Percentiles rank a stretch among this genome's conserved stretches.
These are phyloP conservation scores for Volucella bombylans DNA, from an alignment of 2,888 invertebrate species.

Conservation along the genomic window DNA sequence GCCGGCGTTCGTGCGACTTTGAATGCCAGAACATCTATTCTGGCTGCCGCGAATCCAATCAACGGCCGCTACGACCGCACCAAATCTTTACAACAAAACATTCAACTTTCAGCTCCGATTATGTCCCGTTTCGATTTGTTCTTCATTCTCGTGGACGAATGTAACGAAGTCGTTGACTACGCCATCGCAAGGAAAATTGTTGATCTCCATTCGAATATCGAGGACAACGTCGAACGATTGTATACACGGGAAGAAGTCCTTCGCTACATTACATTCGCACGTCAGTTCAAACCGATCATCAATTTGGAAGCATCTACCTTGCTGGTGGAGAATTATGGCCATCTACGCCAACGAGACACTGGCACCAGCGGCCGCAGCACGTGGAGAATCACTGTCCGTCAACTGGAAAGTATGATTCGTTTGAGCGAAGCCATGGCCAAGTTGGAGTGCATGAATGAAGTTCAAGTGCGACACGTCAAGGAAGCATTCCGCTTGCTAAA, in stretches of 20 bases:
- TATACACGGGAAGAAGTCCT: conserved; percentile 95
- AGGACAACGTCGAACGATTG: conserved; percentile 89
- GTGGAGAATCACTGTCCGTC: conserved; percentile 98
- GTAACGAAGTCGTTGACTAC: conserved; percentile 96
- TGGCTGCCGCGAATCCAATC: conserved; percentile 99
- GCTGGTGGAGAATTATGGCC: conserved; percentile 94
- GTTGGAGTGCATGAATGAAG: conserved; percentile 96
- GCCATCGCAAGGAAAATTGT: conserved; percentile 98
- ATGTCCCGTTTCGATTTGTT: conserved; percentile 99
- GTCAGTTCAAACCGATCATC: conserved; percentile 95
- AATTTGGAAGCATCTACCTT: conserved; percentile 91
- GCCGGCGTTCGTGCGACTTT: conserved; percentile 98
- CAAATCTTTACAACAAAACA: conserved; percentile 96
- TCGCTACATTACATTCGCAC: conserved; percentile 97
- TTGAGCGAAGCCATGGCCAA: conserved; percentile 98
- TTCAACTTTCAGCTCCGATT: conserved; percentile 95
- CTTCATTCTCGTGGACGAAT: conserved; percentile 98
- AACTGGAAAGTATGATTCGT: conserved; percentile 96
- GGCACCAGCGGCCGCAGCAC: conserved; percentile 87
- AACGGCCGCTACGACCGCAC: conserved; percentile 98
- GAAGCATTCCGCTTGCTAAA: conserved; percentile 95
- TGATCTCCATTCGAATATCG: conserved; percentile 94
- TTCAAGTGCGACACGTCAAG: conserved; percentile 92
- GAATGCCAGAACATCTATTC: conserved; percentile 97
- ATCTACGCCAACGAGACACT: conserved; percentile 92